Base-by-base conservation (phyloP, 2,797 vertebrate genomes). In the Coregonus sp. region DNA sequence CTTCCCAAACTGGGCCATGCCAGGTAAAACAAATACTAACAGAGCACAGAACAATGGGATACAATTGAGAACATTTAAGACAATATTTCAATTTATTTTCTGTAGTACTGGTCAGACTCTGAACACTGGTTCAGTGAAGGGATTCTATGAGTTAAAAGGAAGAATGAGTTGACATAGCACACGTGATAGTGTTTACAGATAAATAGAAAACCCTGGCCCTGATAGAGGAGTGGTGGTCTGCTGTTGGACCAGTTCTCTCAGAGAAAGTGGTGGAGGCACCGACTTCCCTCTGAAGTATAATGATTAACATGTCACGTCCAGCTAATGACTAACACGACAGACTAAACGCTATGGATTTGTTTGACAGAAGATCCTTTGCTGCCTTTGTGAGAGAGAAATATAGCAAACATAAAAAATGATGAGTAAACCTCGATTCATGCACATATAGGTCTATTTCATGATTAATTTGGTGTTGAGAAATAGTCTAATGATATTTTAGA, bases 221-320 rank as follows among this genome's bases (percentile, higher is more conserved):
- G 37, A 74, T 40, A 35, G 54, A 77, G 12, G 20, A 59, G 18
- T 68, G 71, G 70, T 75, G n/a, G 81, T 82, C 31, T 1, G 63
- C 88, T 82, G 92, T 86, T 84, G 72, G 69, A 85, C 89, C 82
- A 85, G 86, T 90, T 90, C 75, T 73, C 76, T 80, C 75, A 81
- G 47, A 29, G 61, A 65, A 69, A 84, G 76, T 31, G 77, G 75
- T 31, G 63, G 79, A 67, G 71, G 35, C 73, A 9, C 40, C 40
- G 2, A 85, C 78, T 82, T 82, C 78, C 84, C 78, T 74, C 63
- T 77, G 5, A 73, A 63, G 75, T 65, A 0, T 87, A 90, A 92
- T 89, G 72, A 89, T 91, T 90, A 91, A 90, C 87, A 66, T 14
- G 15, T 70, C 6, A 73, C 56, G 61, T 81, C 80, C 51, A 74